Evolutionary conservation across 2,797 vertebrate genomes (phyloP).

Genomic region (Cottoperca gobio): DNA sequence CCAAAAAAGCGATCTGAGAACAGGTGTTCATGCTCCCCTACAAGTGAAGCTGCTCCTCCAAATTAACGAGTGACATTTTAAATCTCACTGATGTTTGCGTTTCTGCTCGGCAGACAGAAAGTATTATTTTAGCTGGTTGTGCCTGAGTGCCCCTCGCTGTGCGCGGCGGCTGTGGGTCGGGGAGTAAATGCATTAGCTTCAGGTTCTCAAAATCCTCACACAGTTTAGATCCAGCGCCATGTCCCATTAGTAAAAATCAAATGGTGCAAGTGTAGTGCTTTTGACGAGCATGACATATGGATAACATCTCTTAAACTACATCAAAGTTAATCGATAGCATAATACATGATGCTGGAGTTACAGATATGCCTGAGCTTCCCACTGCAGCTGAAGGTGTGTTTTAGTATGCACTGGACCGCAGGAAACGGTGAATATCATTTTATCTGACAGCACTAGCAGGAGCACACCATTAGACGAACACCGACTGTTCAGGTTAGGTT

Average conservation of each 20-base stretch:
- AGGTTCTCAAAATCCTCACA: constrained; percentile 44
- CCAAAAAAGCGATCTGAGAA: constrained; percentile 62
- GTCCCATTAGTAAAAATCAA: constrained; percentile 47
- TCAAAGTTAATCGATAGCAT: constrained; percentile 33
- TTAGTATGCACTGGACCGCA: constrained; percentile 24
- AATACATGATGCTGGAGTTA: constrained; percentile 18
- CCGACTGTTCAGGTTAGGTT: constrained; percentile 47
- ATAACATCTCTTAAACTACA: constrained; percentile 38
- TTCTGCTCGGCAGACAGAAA: constrained; percentile 64
- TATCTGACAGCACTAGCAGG: constrained; percentile 45
- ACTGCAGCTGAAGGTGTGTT: constrained; percentile 24
- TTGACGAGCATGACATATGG: constrained; percentile 21
- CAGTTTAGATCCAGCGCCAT: constrained; percentile 23
- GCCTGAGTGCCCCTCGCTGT: constrained; percentile 40
- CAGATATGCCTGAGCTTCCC: constrained; percentile 12
- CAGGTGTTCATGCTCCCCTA: constrained; percentile 77
- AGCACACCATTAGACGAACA: constrained; percentile 66
- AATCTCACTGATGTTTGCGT: constrained; percentile 77
- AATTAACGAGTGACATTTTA: constrained; percentile 80
- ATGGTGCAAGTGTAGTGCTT: constrained; percentile 30
- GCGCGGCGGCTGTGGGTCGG: constrained; percentile 49
- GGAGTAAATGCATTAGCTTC: constrained; percentile 63
- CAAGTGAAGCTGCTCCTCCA: constrained; percentile 71
- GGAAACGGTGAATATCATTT: constrained; percentile 38
- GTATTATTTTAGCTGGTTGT: constrained; percentile 66